Base-by-base conservation (phyloP, 2,113 vertebrate genomes). In the Nothobranchius furzeri region DNA sequence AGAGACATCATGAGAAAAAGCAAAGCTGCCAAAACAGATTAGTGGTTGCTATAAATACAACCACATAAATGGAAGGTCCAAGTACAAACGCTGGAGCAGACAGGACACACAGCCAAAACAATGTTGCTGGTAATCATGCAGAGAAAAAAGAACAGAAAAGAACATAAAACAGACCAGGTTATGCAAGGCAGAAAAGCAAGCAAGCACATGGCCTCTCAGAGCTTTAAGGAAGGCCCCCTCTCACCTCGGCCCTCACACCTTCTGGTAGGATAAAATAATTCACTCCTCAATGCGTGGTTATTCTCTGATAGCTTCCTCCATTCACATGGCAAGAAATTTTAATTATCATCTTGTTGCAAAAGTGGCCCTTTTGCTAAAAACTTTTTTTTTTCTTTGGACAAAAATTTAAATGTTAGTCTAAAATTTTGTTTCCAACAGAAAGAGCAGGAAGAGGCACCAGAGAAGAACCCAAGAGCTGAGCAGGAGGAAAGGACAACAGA, bases 121-220 rank as follows among this genome's bases (percentile, higher is more conserved):
- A 45, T 57, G 54, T 86, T 75, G 69, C 68, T 85, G 74, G 56
- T 84, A 81, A 66, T 50, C 84, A 88, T 87, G 88, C 88, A 88
- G 70, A 87, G 80, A 40, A 40, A 30, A 40, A 40, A 40, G 37
- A 40, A 40, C 60, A 88, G 61, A 78, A 24, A 84, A 12, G 71
- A 73, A 79, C 30, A 24, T 64, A 72, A 77, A 76, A 75, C 70
- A 75, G 73, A 83, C 73, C 47, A 77, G 53, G 54, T 76, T 71
- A 74, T 52, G 81, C 63, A 73, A 89, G 52, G 76, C 87, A 86
- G 71, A 62, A 70, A 82, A 54, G 70, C 88, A 91, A 67, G 83
- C 88, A 88, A 85, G 81, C 86, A 90, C 74, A 70, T 80, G 69
- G 74, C 82, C 82, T 85, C 76, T 89, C 83, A 85, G 82, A 83